A percentile compares a stretch with the other conserved stretches of the same genome.
phyloP scores from a whole-genome alignment of 2,797 vertebrate genomes.

The Leptatherina wallacei region DNA sequence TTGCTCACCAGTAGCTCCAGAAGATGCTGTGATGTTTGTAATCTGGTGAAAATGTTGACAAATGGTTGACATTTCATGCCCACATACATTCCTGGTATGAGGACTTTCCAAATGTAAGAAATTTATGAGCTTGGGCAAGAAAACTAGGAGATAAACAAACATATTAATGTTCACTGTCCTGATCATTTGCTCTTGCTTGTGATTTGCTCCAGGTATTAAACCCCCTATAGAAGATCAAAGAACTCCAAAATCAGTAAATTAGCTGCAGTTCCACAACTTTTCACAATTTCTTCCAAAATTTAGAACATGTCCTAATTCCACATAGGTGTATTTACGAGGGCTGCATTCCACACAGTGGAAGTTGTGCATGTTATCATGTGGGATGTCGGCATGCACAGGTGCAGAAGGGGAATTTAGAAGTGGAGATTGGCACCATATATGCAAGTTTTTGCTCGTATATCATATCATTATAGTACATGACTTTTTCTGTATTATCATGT shows the following conservation, averaged over 20 bases:
- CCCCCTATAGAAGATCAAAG: not conserved
- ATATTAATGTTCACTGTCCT: not conserved
- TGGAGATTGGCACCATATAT: not conserved
- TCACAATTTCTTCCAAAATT: not conserved
- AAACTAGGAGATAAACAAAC: no score
- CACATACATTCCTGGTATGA: no score
- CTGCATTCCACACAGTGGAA: not conserved
- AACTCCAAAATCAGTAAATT: not conserved
- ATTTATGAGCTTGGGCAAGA: no score
- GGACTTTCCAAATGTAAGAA: no score
- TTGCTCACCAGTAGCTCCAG: slow-evolving; percentile 84
- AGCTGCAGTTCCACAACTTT: not conserved
- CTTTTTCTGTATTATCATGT: slow-evolving; percentile 23
- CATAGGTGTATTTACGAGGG: not conserved
- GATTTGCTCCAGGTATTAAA: not conserved
- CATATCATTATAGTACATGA: no score
- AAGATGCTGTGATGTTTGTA: slow-evolving; percentile 35
- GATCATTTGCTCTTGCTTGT: not conserved
- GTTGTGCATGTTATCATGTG: no score
- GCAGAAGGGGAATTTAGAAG: not conserved
- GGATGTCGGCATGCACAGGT: not conserved
- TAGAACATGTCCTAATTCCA: not conserved
- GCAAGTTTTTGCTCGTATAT: no score
- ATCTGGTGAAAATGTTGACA: not conserved
- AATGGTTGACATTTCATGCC: not conserved